phyloP scores from a whole-genome alignment of 1,140 invertebrate species.

The Drosophila guanche region DNA sequence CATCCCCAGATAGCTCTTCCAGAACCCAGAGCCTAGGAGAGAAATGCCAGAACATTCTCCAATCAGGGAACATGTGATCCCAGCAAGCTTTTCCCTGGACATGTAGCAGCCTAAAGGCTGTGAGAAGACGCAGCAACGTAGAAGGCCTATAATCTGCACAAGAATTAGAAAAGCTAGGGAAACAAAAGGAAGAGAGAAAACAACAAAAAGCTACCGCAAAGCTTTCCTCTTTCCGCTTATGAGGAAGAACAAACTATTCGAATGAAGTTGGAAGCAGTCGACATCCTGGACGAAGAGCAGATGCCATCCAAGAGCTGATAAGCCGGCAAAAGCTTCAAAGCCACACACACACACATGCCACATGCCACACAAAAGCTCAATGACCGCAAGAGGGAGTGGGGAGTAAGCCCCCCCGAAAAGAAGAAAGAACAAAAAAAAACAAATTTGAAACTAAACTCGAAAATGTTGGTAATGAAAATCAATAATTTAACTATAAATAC shows the following conservation, averaged over 20 bases:
- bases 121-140: no score
- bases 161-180: no score
- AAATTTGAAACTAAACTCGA: slow-evolving; percentile 54
- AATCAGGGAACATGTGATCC: no score
- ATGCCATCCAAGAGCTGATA: slow-evolving; percentile 30
- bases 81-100: no score
- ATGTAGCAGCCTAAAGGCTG: no score
- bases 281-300: slow-evolving; percentile 6
- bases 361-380: slow-evolving; percentile 23
- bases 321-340: slow-evolving; percentile 46
- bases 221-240: slow-evolving; percentile 7
- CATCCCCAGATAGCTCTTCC: no score
- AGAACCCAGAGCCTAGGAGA: no score
- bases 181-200: no score
- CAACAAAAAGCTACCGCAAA: slow-evolving; percentile 25
- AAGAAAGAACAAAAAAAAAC: slow-evolving; percentile 2
- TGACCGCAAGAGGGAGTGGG: slow-evolving; percentile 27
- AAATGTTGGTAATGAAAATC: slow-evolving; percentile 66
- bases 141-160: no score
- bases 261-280: slow-evolving; percentile 14
- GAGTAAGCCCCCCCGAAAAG: neutral
- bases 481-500: slow-evolving; percentile 74
- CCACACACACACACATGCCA: slow-evolving; percentile 9
- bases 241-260: slow-evolving; percentile 30
- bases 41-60: no score